Conservation (phyloP, 2,888 invertebrate species). For the Malachius bipustulatus region DNA sequence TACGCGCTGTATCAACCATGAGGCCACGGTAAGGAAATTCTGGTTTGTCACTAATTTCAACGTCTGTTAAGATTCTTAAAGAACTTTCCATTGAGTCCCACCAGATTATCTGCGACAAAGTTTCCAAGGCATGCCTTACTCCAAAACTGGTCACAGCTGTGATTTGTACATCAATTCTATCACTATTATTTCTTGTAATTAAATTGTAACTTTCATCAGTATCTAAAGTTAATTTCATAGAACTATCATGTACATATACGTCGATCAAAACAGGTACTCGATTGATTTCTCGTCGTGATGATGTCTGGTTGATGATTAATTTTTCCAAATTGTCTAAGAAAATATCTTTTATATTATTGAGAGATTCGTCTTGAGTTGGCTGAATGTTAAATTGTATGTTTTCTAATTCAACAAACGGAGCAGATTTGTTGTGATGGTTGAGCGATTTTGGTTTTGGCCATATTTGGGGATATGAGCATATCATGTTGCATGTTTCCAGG, state of each 20-base stretch:
- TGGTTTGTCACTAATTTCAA: slow-evolving; percentile 61
- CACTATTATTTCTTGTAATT: slow-evolving; percentile 36
- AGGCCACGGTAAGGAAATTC: slow-evolving; percentile 68
- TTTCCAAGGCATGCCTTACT: slow-evolving; percentile 61
- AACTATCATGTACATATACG: slow-evolving; percentile 42
- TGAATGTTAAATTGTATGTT: slow-evolving; percentile 38
- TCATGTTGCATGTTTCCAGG: slow-evolving; percentile 58
- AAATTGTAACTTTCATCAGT: slow-evolving; percentile 57
- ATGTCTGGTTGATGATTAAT: no score
- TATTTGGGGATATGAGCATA: slow-evolving; percentile 54
- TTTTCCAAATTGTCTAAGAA: no score
- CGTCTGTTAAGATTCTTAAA: slow-evolving; percentile 49
- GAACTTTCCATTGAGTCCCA: slow-evolving; percentile 49
- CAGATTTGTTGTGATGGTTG: no score
- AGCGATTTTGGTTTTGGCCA: slow-evolving; percentile 70
- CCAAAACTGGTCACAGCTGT: slow-evolving; percentile 59
- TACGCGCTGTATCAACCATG: slow-evolving; percentile 79
- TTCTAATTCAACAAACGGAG: slow-evolving; percentile 42
- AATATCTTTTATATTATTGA: slow-evolving; percentile 7
- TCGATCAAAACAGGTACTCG: no score
- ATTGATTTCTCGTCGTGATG: slow-evolving; percentile 11
- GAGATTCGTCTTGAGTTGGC: slow-evolving; percentile 28
- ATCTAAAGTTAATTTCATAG: slow-evolving; percentile 44
- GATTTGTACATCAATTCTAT: slow-evolving; percentile 40
- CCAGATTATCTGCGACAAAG: slow-evolving; percentile 64